phyloP scores from a whole-genome alignment of 2,797 vertebrate species.

The Rhabdomys pumilio region DNA sequence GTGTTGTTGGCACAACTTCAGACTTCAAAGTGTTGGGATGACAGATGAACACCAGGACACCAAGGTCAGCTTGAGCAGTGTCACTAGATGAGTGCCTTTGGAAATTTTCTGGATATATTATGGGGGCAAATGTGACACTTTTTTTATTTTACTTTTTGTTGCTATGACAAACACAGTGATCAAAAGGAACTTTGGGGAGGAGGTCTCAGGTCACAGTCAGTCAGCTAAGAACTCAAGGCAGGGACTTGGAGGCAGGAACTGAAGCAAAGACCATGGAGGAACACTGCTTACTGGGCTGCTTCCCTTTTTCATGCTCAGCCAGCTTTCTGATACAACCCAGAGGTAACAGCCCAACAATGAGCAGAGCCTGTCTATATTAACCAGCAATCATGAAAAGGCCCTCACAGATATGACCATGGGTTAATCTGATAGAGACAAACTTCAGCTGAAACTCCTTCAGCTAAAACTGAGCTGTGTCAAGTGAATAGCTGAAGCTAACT shows the following conservation, averaged over 20 bases:
- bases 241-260: neutral
- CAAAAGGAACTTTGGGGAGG: neutral
- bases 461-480: neutral
- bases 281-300: neutral
- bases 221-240: neutral
- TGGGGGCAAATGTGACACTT: neutral
- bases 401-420: neutral
- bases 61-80: neutral
- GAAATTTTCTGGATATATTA: slow-evolving; percentile 28
- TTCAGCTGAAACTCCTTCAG: neutral
- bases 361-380: neutral
- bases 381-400: neutral
- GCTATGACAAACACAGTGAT: neutral
- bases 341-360: neutral
- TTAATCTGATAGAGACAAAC: neutral
- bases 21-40: neutral
- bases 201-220: neutral
- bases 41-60: neutral
- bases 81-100: slow-evolving; percentile 7
- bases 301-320: neutral
- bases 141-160: neutral
- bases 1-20: neutral
- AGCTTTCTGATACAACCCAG: neutral
- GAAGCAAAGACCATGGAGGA: neutral
- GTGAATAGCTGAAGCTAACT: neutral